Evolutionary conservation across 2,888 invertebrate genomes (phyloP).

Genomic region (Drosophila differens): DNA sequence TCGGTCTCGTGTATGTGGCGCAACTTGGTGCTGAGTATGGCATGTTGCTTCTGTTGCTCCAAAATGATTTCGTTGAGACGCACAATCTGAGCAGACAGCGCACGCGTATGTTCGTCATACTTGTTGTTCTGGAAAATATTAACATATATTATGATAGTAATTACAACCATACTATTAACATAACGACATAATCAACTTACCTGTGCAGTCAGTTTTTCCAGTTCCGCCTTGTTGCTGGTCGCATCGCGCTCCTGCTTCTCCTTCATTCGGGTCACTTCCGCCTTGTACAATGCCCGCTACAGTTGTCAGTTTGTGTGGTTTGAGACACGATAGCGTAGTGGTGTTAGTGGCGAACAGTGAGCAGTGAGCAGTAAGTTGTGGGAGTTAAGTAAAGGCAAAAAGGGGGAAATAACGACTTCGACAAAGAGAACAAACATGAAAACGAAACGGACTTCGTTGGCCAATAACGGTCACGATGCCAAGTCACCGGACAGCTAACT

Average conservation of each 20-base stretch:
- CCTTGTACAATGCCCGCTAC: constrained; percentile 84
- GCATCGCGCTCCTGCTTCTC: constrained; percentile 83
- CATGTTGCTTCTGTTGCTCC: constrained; percentile 83
- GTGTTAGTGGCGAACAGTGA: constrained; percentile 26
- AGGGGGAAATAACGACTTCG: neutral
- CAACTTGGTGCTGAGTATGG: constrained; percentile 81
- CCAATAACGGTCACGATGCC: neutral
- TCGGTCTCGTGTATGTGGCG: constrained; percentile 72
- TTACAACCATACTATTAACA: neutral
- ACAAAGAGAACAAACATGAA: constrained; percentile 7
- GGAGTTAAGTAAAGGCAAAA: constrained; percentile 1
- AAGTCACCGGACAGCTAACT: neutral
- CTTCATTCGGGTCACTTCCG: constrained; percentile 84
- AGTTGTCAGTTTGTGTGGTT: constrained; percentile 40
- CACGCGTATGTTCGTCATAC: constrained; percentile 82
- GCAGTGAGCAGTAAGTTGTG: constrained; percentile 6
- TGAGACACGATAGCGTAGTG: constrained; percentile 20
- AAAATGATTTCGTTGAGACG: constrained; percentile 83
- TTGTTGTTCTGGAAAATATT: constrained; percentile 71
- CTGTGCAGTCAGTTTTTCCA: constrained; percentile 74
- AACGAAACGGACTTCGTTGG: constrained; percentile 1
- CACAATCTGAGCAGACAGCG: constrained; percentile 83
- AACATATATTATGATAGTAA: neutral
- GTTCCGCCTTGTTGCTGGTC: constrained; percentile 63
- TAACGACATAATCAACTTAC: constrained; percentile 54